These are phyloP conservation scores for Lagria hirta DNA, from an alignment of 2,888 invertebrate genomes.

Conservation along the genomic window DNA sequence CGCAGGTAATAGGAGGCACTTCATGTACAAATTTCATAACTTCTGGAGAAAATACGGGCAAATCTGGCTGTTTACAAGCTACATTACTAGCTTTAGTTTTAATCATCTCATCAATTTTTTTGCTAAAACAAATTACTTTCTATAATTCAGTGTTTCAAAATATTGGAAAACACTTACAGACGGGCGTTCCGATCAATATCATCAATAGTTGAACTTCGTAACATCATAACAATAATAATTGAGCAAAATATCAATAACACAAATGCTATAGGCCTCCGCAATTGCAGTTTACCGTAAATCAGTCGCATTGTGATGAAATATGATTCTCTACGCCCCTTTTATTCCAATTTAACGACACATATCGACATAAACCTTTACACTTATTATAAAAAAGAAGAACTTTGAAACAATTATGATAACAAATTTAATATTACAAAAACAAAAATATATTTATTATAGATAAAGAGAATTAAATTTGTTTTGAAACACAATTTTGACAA, in stretches of 20 bases:
- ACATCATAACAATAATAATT: slow-evolving; percentile 11
- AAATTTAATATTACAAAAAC: too few species aligned
- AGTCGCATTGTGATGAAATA: background rate
- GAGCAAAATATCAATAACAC: slow-evolving; percentile 3
- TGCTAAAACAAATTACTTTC: slow-evolving; percentile 42
- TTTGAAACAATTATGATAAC: too few species aligned
- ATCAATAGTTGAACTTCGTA: slow-evolving; percentile 30
- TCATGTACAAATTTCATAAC: slow-evolving; percentile 71
- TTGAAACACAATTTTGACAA: too few species aligned
- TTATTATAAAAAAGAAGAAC: too few species aligned
- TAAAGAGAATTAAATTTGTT: too few species aligned
- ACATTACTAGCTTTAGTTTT: slow-evolving; percentile 52
- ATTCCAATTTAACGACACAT: too few species aligned
- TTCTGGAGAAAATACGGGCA: slow-evolving; percentile 69
- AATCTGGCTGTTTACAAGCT: slow-evolving; percentile 66
- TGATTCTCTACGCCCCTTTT: background rate
- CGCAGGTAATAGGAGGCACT: slow-evolving; percentile 67
- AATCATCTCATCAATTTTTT: slow-evolving; percentile 56
- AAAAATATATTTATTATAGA: too few species aligned
- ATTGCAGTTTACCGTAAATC: background rate
- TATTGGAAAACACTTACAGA: slow-evolving; percentile 39
- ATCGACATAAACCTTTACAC: too few species aligned
- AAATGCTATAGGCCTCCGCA: slow-evolving; percentile 10
- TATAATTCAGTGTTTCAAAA: background rate
- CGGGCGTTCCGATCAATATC: slow-evolving; percentile 41